Percentiles rank a stretch among this genome's conserved stretches.
Conservation (phyloP, 2,888 invertebrate species). For the Trachelus iudaicus region DNA sequence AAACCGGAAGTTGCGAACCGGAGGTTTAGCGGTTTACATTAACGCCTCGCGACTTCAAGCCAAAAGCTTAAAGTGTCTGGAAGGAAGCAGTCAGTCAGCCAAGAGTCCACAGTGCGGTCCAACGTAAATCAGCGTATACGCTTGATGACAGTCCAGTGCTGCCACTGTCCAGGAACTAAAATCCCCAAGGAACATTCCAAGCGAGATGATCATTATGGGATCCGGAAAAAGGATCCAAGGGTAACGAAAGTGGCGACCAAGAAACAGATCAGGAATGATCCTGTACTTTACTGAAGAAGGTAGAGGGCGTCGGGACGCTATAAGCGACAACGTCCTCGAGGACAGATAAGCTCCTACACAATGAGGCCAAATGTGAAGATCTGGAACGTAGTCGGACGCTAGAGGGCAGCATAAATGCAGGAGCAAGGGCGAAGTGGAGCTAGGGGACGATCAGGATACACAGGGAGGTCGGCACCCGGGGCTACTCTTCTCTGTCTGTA, state of each 20-base stretch:
- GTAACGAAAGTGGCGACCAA: neutral
- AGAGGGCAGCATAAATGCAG: constrained; percentile 10
- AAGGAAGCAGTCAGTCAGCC: neutral
- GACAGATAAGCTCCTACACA: constrained; percentile 47
- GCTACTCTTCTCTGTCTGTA: constrained; percentile 52
- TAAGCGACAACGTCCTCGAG: neutral
- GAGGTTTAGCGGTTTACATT: constrained; percentile 46
- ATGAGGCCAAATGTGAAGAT: constrained; percentile 43
- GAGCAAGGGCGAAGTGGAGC: constrained; percentile 41
- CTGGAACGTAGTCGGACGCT: constrained; percentile 20
- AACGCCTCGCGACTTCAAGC: constrained; percentile 41
- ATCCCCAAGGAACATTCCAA: neutral
- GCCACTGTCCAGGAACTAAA: neutral
- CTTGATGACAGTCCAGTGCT: neutral
- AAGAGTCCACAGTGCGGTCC: neutral
- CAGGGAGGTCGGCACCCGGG: constrained; percentile 53
- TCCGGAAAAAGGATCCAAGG: neutral
- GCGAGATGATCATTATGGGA: neutral
- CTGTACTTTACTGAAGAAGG: neutral
- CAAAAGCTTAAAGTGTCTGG: neutral
- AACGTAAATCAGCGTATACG: neutral
- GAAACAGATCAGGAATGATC: neutral
- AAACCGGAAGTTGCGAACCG: constrained; percentile 26
- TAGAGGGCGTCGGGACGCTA: neutral
- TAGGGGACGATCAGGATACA: constrained; percentile 54